Evolutionary conservation across 1,140 invertebrate species (phyloP).

Genomic region (Drosophila sproati): DNA sequence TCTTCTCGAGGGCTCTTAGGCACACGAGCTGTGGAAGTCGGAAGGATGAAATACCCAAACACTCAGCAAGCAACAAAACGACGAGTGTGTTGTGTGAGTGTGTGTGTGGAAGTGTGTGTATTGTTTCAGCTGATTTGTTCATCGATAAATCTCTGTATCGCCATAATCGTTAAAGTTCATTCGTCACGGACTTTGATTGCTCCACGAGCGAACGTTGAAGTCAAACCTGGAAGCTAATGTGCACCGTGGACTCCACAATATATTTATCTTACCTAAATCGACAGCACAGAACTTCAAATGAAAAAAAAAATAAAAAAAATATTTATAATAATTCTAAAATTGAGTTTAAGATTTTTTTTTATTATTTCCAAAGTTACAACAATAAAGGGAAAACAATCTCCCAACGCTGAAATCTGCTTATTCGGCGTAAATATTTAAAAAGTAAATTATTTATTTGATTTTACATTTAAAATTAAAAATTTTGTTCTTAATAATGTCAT

Average conservation of each 20-base stretch:
- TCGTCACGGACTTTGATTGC: constrained; percentile 76
- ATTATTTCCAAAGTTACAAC: too few species aligned
- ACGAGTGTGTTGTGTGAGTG: constrained; percentile 11
- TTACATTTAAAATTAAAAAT: too few species aligned
- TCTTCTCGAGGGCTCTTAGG: constrained; percentile 41
- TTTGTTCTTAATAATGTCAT: too few species aligned
- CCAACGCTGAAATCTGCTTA: too few species aligned
- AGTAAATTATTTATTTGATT: too few species aligned
- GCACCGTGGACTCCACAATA: constrained; percentile 13
- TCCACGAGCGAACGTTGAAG: constrained; percentile 32
- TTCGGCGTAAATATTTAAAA: too few species aligned
- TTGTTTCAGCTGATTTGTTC: constrained; percentile 74
- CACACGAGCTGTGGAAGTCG: constrained; percentile 29
- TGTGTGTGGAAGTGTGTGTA: constrained; percentile 40
- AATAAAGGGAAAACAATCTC: too few species aligned
- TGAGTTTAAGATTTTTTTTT: too few species aligned
- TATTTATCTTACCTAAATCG: not conserved
- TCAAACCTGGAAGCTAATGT: constrained; percentile 21
- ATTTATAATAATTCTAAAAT: too few species aligned
- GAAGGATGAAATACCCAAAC: constrained; percentile 30
- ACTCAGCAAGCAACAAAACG: not conserved
- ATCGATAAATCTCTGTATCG: constrained; percentile 81
- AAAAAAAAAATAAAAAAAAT: not conserved
- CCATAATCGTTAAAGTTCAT: constrained; percentile 80
- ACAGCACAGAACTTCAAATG: too few species aligned